Percentiles rank a stretch among this genome's conserved stretches.
Conservation (phyloP, 30 jellyfish, hydroid and myxozoan genomes). For the Turritopsis dohrnii region DNA sequence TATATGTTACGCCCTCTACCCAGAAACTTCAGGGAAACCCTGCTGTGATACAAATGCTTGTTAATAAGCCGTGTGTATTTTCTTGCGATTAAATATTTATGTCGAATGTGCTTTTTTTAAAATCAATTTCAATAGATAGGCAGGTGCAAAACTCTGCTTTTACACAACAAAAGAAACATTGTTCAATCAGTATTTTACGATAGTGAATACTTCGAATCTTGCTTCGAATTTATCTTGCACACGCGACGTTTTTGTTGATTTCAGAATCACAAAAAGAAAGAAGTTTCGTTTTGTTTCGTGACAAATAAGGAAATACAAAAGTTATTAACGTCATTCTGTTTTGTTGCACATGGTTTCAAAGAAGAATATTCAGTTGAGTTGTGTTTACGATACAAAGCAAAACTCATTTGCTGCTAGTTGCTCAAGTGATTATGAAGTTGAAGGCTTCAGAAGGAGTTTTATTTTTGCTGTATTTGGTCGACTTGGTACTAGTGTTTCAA, state of each 20-base stretch:
- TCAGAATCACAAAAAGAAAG: not conserved
- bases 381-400: not conserved
- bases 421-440: not conserved
- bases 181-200: not conserved
- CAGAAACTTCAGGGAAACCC: not conserved
- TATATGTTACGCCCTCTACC: not conserved
- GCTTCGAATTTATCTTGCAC: not conserved
- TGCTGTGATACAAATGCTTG: not conserved
- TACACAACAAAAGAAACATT: not conserved
- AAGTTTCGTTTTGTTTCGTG: not conserved
- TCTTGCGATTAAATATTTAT: not conserved
- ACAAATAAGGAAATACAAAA: not conserved
- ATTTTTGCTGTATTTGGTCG: not conserved
- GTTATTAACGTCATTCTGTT: not conserved
- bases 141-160: not conserved
- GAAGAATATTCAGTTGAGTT: not conserved
- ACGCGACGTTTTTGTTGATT: not conserved
- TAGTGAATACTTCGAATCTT: not conserved
- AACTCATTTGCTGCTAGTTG: not conserved
- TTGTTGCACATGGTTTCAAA: not conserved
- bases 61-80: not conserved
- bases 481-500: not conserved
- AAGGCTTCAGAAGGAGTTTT: not conserved
- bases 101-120: not conserved
- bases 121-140: not conserved